Evolutionary conservation across 2,797 vertebrate genomes (phyloP), one percentile per base, ranked within the genome.

Genomic region (Lepilemur septentrionalis): DNA sequence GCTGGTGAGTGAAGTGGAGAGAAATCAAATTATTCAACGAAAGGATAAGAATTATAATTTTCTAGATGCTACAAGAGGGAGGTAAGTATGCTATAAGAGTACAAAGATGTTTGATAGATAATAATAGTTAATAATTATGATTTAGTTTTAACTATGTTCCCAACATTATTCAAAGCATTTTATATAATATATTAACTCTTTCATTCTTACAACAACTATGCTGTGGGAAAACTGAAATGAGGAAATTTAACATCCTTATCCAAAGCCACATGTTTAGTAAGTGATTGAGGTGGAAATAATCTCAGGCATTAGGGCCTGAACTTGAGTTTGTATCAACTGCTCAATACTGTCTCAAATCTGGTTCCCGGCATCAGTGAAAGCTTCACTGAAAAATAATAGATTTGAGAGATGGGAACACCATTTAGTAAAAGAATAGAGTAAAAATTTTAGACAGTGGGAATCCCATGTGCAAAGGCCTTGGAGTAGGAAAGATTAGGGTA

Each of bases 281-380:
- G 5, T 35, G 52, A 32, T 15, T 75, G 12, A 43, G 17, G n/a
- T 25, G 30, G 22, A 7, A 65, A n/a, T 4, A 59, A 82, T 23
- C 1, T 0, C 6, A 35, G 50, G 5, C 7, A 87, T 41, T 48
- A 2, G 3, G 14, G 15, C 2, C 10, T 63, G 10, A 32, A 23
- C 8, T 30, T 67, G 65, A 55, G 4, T 38, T 78, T 41, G 92
- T 88, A 88, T 89, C 18, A 61, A 23, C 7, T 48, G 57, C 22
- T 5, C 7, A 35, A 18, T 17, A 90, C 22, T n/a, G 23, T 7
- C 6, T 52, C 72, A 80, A 28, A 59, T 30, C 5, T 81, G 38
- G 25, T 65, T 75, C 30, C 81, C 32, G 6, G 3, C 12, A 57
- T 43, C 22, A 73, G n/a, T 50, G 57, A 67, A 61, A 14, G 1